Evolutionary conservation across 2,113 vertebrate genomes (phyloP).

Genomic region (Oryzias javanicus): DNA sequence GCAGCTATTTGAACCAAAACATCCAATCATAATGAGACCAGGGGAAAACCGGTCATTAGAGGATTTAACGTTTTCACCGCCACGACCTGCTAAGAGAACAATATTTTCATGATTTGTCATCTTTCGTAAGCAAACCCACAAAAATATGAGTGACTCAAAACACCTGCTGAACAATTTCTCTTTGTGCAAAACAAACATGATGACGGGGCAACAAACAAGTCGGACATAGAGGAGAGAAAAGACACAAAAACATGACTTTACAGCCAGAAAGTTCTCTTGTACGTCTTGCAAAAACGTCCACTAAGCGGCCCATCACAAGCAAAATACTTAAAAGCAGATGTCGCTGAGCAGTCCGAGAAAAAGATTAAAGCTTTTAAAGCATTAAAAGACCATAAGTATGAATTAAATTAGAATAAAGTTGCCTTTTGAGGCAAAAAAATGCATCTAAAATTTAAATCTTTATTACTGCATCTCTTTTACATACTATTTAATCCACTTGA

Average conservation of each 20-base stretch:
- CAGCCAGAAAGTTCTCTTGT: constrained; percentile 3
- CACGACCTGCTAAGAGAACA: constrained; percentile 31
- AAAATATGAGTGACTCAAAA: constrained; percentile 52
- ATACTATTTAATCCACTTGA: too few relatives aligned
- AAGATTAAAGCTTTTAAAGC: neutral
- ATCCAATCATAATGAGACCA: constrained; percentile 44
- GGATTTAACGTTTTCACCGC: constrained; percentile 36
- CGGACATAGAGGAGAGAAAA: constrained; percentile 10
- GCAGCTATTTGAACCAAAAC: constrained; percentile 40
- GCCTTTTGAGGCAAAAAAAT: too few relatives aligned
- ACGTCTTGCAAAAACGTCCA: constrained; percentile 24
- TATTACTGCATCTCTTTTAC: too few relatives aligned
- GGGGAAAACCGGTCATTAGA: constrained; percentile 51
- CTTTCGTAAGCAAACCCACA: constrained; percentile 33
- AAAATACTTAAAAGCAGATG: constrained; percentile 67
- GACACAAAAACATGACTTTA: constrained; percentile 3
- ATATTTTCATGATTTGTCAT: constrained; percentile 56
- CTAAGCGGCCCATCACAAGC: constrained; percentile 9
- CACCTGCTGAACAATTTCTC: constrained; percentile 15
- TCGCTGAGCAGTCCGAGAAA: too few relatives aligned
- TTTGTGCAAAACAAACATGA: constrained; percentile 28
- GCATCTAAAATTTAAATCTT: too few relatives aligned
- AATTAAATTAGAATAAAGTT: too few relatives aligned
- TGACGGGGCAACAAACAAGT: constrained; percentile 31
- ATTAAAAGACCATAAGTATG: too few relatives aligned